Evolutionary conservation across 1,140 invertebrate species (phyloP).

Genomic region (Halesus radiatus): DNA sequence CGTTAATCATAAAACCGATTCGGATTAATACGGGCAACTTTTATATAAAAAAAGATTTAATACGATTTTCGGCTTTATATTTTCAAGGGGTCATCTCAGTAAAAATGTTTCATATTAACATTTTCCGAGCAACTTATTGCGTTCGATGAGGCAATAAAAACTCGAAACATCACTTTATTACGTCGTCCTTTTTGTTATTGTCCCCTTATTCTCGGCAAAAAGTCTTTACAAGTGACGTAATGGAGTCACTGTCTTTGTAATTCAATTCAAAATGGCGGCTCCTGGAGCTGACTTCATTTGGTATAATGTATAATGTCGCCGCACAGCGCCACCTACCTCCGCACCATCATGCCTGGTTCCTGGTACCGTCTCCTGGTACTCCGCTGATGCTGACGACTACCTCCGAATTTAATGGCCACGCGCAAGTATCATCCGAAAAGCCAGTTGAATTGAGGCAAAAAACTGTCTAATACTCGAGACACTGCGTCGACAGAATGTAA

Average conservation of each 20-base stretch:
- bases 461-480: slow-evolving; percentile 51
- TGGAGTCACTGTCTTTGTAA: slow-evolving; percentile 53
- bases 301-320: slow-evolving; percentile 53
- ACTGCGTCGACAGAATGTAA: slow-evolving; percentile 28
- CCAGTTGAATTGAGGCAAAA: slow-evolving; percentile 52
- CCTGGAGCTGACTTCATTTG: slow-evolving; percentile 56
- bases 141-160: slow-evolving; percentile 44
- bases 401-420: slow-evolving; percentile 52
- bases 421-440: slow-evolving; percentile 47
- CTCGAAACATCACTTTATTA: slow-evolving; percentile 50
- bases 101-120: slow-evolving; percentile 24
- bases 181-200: slow-evolving; percentile 53
- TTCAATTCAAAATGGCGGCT: slow-evolving; percentile 58
- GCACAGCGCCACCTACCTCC: too few species aligned
- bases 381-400: slow-evolving; percentile 32
- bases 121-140: slow-evolving; percentile 44
- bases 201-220: slow-evolving; percentile 42
- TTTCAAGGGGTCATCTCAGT: not conserved
- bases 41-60: too few species aligned
- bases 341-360: too few species aligned
- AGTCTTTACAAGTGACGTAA: slow-evolving; percentile 53
- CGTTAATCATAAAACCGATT: not conserved
- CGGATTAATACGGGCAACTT: not conserved
- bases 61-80: not conserved
- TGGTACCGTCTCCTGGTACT: slow-evolving; percentile 34